phyloP scores from a whole-genome alignment of 2,888 invertebrate species.

The Acanthosoma haemorrhoidale region DNA sequence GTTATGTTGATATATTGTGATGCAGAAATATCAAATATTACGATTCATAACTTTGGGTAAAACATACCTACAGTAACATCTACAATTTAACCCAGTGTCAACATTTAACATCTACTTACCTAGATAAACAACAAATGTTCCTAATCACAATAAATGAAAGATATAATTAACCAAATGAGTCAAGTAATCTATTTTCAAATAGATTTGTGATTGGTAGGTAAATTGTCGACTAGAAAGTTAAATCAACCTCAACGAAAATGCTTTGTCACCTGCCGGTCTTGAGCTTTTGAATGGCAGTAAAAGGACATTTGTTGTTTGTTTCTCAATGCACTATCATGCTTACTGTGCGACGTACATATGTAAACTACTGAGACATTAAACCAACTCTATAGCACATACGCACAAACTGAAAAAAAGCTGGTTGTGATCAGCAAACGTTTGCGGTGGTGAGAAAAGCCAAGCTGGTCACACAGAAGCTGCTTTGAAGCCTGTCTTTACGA shows the following conservation, averaged over 20 bases:
- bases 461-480: slow-evolving; percentile 11
- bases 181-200: no score
- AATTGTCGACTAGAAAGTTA: no score
- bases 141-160: neutral
- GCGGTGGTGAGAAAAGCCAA: slow-evolving; percentile 3
- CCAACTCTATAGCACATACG: neutral
- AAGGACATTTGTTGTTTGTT: slow-evolving; percentile 4
- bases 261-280: neutral
- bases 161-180: no score
- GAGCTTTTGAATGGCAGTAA: neutral
- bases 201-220: no score
- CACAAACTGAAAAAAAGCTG: neutral
- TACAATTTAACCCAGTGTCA: neutral
- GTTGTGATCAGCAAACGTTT: neutral
- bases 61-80: neutral
- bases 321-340: neutral
- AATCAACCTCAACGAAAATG: no score
- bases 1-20: neutral
- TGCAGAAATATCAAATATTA: neutral
- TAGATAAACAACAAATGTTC: slow-evolving; percentile 2
- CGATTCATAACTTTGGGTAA: no score
- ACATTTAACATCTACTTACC: neutral
- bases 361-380: neutral
- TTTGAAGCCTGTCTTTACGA: neutral
- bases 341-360: neutral